Conservation (phyloP, 2,888 invertebrate species). For the Neelides folsomi region DNA sequence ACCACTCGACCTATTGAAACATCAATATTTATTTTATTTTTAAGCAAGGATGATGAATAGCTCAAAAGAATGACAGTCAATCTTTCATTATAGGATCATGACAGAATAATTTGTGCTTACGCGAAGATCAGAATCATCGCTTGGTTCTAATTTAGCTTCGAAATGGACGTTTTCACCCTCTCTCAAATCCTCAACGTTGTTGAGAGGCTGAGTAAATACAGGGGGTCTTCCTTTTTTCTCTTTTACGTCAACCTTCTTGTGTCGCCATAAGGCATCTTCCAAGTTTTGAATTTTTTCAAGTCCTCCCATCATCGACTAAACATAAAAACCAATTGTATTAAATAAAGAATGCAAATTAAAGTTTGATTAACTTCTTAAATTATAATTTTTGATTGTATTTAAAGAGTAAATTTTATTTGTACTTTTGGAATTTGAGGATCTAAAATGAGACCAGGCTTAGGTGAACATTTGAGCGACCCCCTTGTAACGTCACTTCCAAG, state of each 20-base stretch:
- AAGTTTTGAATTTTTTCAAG: slow-evolving; percentile 82
- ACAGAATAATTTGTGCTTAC: slow-evolving; percentile 36
- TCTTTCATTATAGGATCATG: neutral
- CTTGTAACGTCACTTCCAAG: slow-evolving; percentile 75
- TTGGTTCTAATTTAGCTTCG: slow-evolving; percentile 75
- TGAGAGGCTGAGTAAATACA: slow-evolving; percentile 74
- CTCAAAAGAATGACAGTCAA: neutral
- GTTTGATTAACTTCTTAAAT: neutral
- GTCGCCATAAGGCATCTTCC: slow-evolving; percentile 74
- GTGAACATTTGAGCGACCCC: slow-evolving; percentile 69
- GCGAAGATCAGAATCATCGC: slow-evolving; percentile 77
- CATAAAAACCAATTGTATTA: too few relatives aligned
- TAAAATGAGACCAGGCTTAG: slow-evolving; percentile 76
- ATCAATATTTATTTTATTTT: neutral
- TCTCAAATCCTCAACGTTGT: slow-evolving; percentile 70
- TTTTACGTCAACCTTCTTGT: slow-evolving; percentile 56
- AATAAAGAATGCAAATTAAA: slow-evolving; percentile 5
- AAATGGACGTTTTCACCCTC: slow-evolving; percentile 87
- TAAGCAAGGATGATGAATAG: neutral
- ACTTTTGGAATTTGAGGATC: slow-evolving; percentile 84
- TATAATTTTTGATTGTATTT: neutral
- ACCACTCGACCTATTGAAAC: slow-evolving; percentile 61
- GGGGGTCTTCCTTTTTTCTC: slow-evolving; percentile 74
- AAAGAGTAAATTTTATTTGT: slow-evolving; percentile 35
- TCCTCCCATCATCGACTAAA: slow-evolving; percentile 82